Conservation (phyloP, 30 jellyfish, hydroid and myxozoan genomes). For the Sanderia malayensis region DNA sequence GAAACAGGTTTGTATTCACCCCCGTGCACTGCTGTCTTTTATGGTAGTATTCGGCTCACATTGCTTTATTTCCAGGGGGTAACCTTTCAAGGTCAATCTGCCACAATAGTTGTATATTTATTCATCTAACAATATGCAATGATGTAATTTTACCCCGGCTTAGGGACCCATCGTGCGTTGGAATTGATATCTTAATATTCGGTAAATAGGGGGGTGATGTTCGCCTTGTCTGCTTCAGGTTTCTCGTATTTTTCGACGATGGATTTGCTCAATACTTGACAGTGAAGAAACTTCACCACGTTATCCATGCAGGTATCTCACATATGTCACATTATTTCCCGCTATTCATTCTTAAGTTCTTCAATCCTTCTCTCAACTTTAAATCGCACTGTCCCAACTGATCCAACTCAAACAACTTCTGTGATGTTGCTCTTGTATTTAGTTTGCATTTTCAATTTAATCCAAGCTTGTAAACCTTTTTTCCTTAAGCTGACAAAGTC, state of each 20-base stretch:
- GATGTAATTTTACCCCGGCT: too few relatives aligned
- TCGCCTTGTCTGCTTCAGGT: slow-evolving; percentile 17
- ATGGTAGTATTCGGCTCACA: too few relatives aligned
- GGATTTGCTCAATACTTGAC: slow-evolving; percentile 81
- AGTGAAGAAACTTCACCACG: slow-evolving; percentile 61
- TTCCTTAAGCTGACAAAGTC: slow-evolving; percentile 71
- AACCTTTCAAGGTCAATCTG: too few relatives aligned
- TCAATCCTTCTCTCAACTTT: background rate
- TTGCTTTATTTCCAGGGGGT: too few relatives aligned
- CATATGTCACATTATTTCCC: background rate
- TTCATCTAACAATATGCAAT: too few relatives aligned
- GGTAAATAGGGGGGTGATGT: too few relatives aligned
- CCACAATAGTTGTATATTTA: too few relatives aligned
- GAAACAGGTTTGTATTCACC: slow-evolving; percentile 63
- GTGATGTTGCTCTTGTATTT: background rate
- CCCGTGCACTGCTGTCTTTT: too few relatives aligned
- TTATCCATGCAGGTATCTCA: slow-evolving; percentile 52
- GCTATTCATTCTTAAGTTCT: background rate
- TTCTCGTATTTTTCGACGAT: slow-evolving; percentile 79
- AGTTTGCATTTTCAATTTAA: too few relatives aligned
- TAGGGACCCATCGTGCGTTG: too few relatives aligned
- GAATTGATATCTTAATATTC: too few relatives aligned
- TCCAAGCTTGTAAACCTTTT: too few relatives aligned
- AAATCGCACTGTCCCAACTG: background rate
- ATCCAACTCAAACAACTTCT: background rate